Base-by-base conservation (phyloP, 2,888 invertebrate genomes). In the Tipula confusa region DNA sequence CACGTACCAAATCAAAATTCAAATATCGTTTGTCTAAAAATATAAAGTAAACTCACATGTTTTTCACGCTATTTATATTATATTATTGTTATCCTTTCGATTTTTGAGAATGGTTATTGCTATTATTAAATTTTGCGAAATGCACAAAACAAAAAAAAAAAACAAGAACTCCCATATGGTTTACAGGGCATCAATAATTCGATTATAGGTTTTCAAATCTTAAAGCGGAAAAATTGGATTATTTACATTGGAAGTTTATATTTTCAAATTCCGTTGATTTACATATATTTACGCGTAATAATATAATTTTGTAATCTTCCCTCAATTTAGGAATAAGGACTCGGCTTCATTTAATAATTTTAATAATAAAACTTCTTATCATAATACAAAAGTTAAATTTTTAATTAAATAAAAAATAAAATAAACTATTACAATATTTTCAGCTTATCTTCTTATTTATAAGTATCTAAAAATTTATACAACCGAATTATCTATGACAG, bases 1-100 rank as follows among this genome's bases (percentile, higher is more conserved):
- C 80, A 80, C 80, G 80, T 80, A 80, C 80, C 29, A 80, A 80
- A 80, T 80, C 80, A 80, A 80, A 80, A 80, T 80, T 80, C 80
- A 29, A 80, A 29, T 29, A 29, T 29, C 31, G 80, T 80, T 80
- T 80, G 29, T 80, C 29, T 80, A 2, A 24, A 64, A 24, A 64
- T 64, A 2, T 24, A 64, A 64, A 24, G 24, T 24, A 64, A 64
- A 64, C 64, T 64, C 64, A 64, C 64, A 64, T 64, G 64, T 64
- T 64, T 64, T 64, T 64, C 64, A 64, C 64, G 64, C 64, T 11
- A 64, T 64, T 64, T 48, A 48, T 48, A 64, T 64, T 64, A 13
- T 38, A 38, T 38, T 38, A 38, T 64, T 64, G 64, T 64, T 64
- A 64, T 43, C 43, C 43, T 43, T 43, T 64, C 24, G n/a, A 24